Base-by-base conservation (phyloP, 2,888 invertebrate genomes). In the Amorpha juglandis region DNA sequence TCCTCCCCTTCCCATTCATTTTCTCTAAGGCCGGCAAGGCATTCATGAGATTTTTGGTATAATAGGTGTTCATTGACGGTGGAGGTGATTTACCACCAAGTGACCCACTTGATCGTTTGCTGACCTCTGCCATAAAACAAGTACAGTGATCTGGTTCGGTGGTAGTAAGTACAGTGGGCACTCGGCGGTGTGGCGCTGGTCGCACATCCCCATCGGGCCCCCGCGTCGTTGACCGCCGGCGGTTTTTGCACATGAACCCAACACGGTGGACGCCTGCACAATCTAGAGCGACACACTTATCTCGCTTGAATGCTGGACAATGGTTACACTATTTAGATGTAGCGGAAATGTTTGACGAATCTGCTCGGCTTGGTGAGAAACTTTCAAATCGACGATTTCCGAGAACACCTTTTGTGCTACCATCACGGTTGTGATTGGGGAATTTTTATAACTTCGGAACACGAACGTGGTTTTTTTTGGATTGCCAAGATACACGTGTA, bases 181-280 rank as follows among this genome's bases (percentile, higher is more conserved):
- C 2, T 27, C 12, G 50, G 8, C 9, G 3, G 50, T 19, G 50
- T 2, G 16, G 19, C 19, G 16, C 4, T 55, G 35, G 55, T 70
- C 65, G 76, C 79, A 77, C 84, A 83, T 80, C 87, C 90, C 88
- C 88, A 80, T 76, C 81, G 87, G 91, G 92, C 90, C 91, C 77
- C 91, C 78, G 82, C 88, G 90, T 88, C 90, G 88, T 76, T 90
- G 92, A 91, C 91, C 90, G 88, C 71, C 71, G 75, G 71, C 71
- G 73, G 83, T 89, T 92, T 91, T 92, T 91, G 89, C 88, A 83
- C 83, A 79, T 77, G 79, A 75, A 78, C 77, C 78, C 79, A 77
- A 79, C 77, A 76, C 80, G 74, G 74, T 75, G 75, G 75, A 78
- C 78, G 81, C 79, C 80, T 84, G 83, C 79, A 82, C 81, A 79